Percentiles rank a stretch among this genome's conserved stretches.
phyloP scores from a whole-genome alignment of 2,797 vertebrate species.

The Characodon lateralis region DNA sequence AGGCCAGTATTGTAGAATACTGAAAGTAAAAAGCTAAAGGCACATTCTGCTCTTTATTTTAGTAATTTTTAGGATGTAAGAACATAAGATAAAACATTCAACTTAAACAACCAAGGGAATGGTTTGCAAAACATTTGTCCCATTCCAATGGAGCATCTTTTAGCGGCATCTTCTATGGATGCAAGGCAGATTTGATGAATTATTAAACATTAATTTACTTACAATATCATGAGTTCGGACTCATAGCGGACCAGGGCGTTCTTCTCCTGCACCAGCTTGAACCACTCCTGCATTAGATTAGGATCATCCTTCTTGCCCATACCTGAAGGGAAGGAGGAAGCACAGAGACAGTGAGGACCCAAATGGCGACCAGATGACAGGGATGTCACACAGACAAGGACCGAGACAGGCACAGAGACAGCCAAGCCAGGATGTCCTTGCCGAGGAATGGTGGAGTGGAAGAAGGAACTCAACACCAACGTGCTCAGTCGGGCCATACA shows the following conservation, averaged over 20 bases:
- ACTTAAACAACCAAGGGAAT: too few species aligned
- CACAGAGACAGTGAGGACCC: slow-evolving; percentile 28
- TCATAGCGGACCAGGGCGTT: slow-evolving; percentile 98
- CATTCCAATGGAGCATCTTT: not conserved
- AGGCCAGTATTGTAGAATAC: not conserved
- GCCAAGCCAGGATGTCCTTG: slow-evolving; percentile 79
- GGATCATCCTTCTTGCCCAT: slow-evolving; percentile 99
- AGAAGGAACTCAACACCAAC: slow-evolving; percentile 49
- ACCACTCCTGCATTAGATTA: slow-evolving; percentile 99
- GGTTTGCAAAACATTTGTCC: too few species aligned
- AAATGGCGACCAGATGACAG: not conserved
- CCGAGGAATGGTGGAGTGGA: slow-evolving; percentile 63
- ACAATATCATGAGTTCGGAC: slow-evolving; percentile 99
- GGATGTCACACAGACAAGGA: slow-evolving; percentile 47
- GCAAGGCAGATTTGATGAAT: not conserved
- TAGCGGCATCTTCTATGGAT: not conserved
- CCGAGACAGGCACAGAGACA: slow-evolving; percentile 71
- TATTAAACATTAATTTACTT: slow-evolving; percentile 71
- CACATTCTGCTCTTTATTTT: too few species aligned
- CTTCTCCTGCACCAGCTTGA: slow-evolving; percentile 98
- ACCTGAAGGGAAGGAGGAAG: slow-evolving; percentile 81
- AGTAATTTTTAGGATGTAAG: not conserved
- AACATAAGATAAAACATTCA: not conserved
- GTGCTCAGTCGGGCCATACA: slow-evolving; percentile 43
- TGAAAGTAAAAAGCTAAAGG: not conserved